Percentiles rank a stretch among this genome's conserved stretches.
Evolutionary conservation across 2,113 vertebrate species (phyloP).

Genomic region (Crypturellus undulatus): DNA sequence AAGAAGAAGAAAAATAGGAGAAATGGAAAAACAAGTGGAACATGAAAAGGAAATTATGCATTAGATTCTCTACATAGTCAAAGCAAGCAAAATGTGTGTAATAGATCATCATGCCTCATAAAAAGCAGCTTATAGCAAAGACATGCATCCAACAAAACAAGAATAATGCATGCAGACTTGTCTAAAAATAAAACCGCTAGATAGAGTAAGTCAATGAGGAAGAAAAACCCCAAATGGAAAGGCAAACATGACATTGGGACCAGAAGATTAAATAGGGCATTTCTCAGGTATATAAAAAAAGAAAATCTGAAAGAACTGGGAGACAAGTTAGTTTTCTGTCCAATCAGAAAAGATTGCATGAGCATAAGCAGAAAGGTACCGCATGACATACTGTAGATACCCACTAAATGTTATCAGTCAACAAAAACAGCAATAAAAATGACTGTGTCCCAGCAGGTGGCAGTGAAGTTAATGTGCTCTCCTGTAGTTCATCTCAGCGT

Average conservation of each 20-base stretch:
- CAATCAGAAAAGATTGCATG: neutral
- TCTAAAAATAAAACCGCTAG: neutral
- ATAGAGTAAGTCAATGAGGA: neutral
- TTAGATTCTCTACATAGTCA: neutral
- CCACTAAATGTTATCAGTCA: neutral
- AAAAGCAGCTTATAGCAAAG: neutral
- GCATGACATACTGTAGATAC: neutral
- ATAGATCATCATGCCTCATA: neutral
- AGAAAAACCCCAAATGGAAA: neutral
- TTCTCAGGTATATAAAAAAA: neutral
- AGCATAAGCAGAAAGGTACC: neutral
- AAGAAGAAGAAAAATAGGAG: neutral
- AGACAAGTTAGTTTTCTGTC: neutral
- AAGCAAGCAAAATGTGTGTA: neutral
- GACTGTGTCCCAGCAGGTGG: slow-evolving; percentile 36
- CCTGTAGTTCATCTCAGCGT: neutral
- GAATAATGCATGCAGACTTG: neutral
- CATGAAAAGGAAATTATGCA: neutral
- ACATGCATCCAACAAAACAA: neutral
- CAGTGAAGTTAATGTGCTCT: neutral
- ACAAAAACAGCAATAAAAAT: slow-evolving; percentile 5
- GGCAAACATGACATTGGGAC: neutral
- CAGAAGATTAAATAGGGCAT: neutral
- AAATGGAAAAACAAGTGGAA: neutral
- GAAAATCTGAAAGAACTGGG: neutral